phyloP scores from a whole-genome alignment of 1,140 invertebrate species.

The Colletes gigas region DNA sequence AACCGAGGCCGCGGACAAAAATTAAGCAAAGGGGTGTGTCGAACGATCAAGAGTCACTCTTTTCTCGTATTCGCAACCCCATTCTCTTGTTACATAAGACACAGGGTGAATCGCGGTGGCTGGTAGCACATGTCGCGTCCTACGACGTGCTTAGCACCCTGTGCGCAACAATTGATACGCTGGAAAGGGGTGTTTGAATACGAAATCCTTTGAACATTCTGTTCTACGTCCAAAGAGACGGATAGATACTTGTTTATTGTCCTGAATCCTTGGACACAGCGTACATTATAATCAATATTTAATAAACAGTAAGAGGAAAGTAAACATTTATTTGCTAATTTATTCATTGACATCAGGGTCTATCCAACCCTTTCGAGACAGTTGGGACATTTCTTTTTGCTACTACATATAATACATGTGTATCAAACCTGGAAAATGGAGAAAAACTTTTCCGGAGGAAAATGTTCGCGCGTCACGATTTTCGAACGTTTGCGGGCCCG shows the following conservation, averaged over 20 bases:
- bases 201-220: not conserved
- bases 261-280: too few relatives aligned
- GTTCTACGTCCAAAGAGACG: not conserved
- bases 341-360: too few relatives aligned
- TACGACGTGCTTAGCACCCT: constrained; percentile 34
- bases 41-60: constrained; percentile 23
- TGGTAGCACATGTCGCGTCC: constrained; percentile 50
- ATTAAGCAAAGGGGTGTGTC: constrained; percentile 17
- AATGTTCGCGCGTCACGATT: not conserved
- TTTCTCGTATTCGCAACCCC: not conserved
- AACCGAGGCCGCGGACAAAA: not conserved
- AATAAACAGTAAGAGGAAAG: too few relatives aligned
- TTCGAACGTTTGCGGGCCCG: not conserved
- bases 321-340: too few relatives aligned
- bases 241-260: not conserved
- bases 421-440: not conserved
- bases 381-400: too few relatives aligned
- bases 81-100: constrained; percentile 12
- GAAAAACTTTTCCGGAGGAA: too few relatives aligned
- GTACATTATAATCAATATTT: too few relatives aligned
- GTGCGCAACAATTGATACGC: constrained; percentile 39
- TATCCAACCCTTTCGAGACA: too few relatives aligned
- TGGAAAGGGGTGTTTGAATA: not conserved
- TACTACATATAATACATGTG: too few relatives aligned
- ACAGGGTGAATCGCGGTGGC: constrained; percentile 25